These are phyloP conservation scores for Malthinus flaveolus DNA, from an alignment of 2,888 invertebrate species.

Conservation along the genomic window DNA sequence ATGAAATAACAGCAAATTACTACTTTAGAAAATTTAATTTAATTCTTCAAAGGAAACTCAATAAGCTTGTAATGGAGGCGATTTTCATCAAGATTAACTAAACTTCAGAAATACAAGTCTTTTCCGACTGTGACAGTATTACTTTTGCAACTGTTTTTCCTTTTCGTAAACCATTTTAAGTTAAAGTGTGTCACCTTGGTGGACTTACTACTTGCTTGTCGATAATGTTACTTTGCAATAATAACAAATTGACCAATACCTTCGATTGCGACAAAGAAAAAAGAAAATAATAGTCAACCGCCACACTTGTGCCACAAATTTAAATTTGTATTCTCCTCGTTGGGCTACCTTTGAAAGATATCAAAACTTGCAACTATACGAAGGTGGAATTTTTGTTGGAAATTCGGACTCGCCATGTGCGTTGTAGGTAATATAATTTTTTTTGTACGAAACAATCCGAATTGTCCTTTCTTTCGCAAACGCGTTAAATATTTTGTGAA, in stretches of 20 bases:
- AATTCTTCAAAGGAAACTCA: too few species aligned
- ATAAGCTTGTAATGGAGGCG: too few species aligned
- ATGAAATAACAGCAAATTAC: too few species aligned
- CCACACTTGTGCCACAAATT: slow-evolving; percentile 21
- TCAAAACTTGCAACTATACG: slow-evolving; percentile 22
- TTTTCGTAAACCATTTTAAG: too few species aligned
- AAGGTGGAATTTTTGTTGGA: slow-evolving; percentile 22
- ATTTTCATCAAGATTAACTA: too few species aligned
- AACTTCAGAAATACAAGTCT: too few species aligned
- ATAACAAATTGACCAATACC: slow-evolving; percentile 24
- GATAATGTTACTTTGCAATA: slow-evolving; percentile 27
- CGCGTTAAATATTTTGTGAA: background rate
- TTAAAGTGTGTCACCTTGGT: slow-evolving; percentile 25
- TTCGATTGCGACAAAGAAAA: slow-evolving; percentile 22
- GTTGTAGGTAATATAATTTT: background rate
- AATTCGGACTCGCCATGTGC: background rate
- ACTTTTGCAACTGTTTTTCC: too few species aligned
- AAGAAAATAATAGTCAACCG: slow-evolving; percentile 24
- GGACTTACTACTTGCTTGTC: slow-evolving; percentile 25
- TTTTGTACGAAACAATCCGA: background rate
- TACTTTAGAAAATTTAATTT: too few species aligned
- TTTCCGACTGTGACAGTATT: too few species aligned
- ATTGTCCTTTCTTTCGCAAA: slow-evolving; percentile 3
- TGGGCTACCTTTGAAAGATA: slow-evolving; percentile 15
- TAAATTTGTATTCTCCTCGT: slow-evolving; percentile 25